Conservation (phyloP, 2,888 invertebrate genomes). For the Metalampra italica region DNA sequence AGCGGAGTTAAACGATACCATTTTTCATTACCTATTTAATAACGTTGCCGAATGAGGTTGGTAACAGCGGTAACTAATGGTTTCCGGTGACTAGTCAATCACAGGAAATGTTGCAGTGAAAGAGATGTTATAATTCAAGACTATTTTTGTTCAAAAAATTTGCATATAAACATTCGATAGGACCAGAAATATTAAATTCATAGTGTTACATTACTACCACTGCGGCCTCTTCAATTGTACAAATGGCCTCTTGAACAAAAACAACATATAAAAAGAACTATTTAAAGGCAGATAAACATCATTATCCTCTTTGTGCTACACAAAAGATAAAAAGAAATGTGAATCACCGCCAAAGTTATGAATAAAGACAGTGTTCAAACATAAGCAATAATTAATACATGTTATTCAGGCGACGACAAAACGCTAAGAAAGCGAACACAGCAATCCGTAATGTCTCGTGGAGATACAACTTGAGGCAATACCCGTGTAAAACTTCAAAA, state of each 20-base stretch:
- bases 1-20: constrained; percentile 58
- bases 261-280: neutral
- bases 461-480: constrained; percentile 38
- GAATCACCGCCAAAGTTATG: constrained; percentile 34
- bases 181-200: neutral
- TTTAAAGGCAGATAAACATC: neutral
- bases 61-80: constrained; percentile 7
- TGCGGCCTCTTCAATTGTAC: neutral
- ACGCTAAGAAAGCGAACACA: constrained; percentile 45
- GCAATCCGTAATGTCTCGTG: constrained; percentile 38
- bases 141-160: neutral
- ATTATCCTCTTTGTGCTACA: neutral
- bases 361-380: constrained; percentile 51
- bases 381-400: constrained; percentile 52
- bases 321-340: constrained; percentile 12
- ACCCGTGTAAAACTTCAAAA: constrained; percentile 9
- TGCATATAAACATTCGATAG: neutral
- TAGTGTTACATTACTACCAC: neutral
- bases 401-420: constrained; percentile 53
- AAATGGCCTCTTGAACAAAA: neutral
- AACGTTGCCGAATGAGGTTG: constrained; percentile 9
- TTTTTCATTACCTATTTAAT: constrained; percentile 40
- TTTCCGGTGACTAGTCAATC: constrained; percentile 12
- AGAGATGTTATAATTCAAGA: too few relatives aligned
- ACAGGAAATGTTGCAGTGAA: constrained; percentile 4